Conservation (phyloP, 1,140 invertebrate species). For the Stenopsyche tienmushanensis region DNA sequence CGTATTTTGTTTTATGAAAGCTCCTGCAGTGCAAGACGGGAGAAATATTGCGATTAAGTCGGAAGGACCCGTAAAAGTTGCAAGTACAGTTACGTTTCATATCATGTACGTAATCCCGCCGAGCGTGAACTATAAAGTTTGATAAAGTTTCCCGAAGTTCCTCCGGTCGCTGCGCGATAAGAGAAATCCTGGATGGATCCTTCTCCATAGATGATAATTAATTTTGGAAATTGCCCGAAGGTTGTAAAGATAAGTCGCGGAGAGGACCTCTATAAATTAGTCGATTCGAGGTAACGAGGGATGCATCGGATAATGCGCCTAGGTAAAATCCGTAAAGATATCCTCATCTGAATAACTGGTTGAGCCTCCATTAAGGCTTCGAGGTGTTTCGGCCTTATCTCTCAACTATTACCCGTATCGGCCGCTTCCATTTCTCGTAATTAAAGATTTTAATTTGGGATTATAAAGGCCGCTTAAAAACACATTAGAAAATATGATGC, state of each 20-base stretch:
- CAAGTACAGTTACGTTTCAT: neutral
- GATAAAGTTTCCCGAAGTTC: neutral
- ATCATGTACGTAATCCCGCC: neutral
- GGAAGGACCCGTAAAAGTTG: neutral
- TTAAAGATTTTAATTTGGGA: too few relatives aligned
- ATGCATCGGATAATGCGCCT: conserved; percentile 25
- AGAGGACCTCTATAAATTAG: conserved; percentile 11
- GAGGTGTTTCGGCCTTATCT: neutral
- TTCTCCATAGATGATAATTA: conserved; percentile 23
- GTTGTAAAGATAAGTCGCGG: conserved; percentile 4
- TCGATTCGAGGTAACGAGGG: neutral
- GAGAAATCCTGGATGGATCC: conserved; percentile 4
- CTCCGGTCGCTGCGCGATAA: conserved; percentile 3
- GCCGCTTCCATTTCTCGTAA: too few relatives aligned
- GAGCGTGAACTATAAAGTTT: neutral
- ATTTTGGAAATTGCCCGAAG: conserved; percentile 22
- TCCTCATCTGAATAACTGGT: neutral
- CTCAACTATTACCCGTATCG: too few relatives aligned
- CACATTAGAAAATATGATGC: neutral
- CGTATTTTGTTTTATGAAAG: too few relatives aligned
- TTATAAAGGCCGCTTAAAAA: too few relatives aligned
- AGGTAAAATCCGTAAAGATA: conserved; percentile 11
- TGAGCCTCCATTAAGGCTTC: neutral
- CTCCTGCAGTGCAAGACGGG: too few relatives aligned
- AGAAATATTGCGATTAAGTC: too few relatives aligned